Percentiles rank a stretch among this genome's conserved stretches.
phyloP scores from a whole-genome alignment of 2,888 invertebrate species.

The Platycnemis pennipes region DNA sequence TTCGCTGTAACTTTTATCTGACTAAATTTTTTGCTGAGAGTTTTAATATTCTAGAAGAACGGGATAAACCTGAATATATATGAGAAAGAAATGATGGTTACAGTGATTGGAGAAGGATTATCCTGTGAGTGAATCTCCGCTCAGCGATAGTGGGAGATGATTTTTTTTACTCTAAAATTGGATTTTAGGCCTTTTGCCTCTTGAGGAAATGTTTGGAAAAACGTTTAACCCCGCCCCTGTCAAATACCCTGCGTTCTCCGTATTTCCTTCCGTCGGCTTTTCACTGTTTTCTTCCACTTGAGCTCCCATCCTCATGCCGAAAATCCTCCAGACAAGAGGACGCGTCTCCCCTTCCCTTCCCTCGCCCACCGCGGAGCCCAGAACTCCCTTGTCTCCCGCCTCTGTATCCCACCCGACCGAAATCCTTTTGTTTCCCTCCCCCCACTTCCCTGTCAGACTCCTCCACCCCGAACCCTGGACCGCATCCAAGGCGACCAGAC shows the following conservation, averaged over 20 bases:
- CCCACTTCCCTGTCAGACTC: too few relatives aligned
- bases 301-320: neutral
- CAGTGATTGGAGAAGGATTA: too few relatives aligned
- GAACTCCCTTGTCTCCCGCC: neutral
- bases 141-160: neutral
- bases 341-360: neutral
- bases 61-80: too few relatives aligned
- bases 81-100: too few relatives aligned
- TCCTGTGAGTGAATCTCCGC: too few relatives aligned
- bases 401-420: neutral
- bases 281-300: neutral
- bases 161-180: neutral
- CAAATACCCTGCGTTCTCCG: neutral
- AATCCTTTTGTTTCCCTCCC: neutral
- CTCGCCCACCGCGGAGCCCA: neutral
- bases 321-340: neutral
- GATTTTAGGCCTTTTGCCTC: neutral
- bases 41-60: too few relatives aligned
- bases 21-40: too few relatives aligned
- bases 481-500: conserved; percentile 46
- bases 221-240: neutral
- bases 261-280: neutral
- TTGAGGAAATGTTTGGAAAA: neutral
- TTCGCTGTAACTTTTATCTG: too few relatives aligned
- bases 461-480: conserved; percentile 26